Base-by-base conservation (phyloP, 1,140 invertebrate species). In the Globodera ellingtonae region DNA sequence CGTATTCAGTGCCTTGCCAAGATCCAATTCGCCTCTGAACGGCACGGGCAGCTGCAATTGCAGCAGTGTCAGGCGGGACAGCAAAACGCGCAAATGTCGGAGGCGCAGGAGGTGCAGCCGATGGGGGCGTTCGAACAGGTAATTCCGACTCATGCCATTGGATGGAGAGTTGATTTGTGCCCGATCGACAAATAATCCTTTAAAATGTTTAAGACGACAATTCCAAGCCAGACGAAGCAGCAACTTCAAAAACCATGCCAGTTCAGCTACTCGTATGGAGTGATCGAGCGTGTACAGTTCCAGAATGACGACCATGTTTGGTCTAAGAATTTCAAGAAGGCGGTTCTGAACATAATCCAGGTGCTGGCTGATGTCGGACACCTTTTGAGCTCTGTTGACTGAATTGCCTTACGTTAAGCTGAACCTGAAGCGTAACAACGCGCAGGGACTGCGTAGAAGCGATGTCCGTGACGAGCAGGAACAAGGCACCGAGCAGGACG, bases 291-390 rank as follows among this genome's bases (percentile, higher is more conserved):
- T n/a, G 62, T 84, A 18, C 50, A 85, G 21, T 84, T 84, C 72
- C 48, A 84, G 8, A 52, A 67, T 0, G n/a, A 84, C 69, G 83
- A 84, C 48, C 21, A 66, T 6, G 67, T 50, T 9, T 84, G 83
- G 83, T 47, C 79, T 4, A 81, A 81, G 52, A 84, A 84, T 72
- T 74, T 84, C 72, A 84, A 84, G 62, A 67, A 78, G 18, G 76
- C 79, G 15, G 75, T 84, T 18, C 62, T 84, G 70, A 84, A 84
- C 70, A 50, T 84, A 48, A 56, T 84, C 62, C 83, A 84, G 46
- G 56, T 62, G 56, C 18, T 18, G 2, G 56, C 18, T 18, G 2
- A 6, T 62, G 15, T 62, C 18, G 50, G 10, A 52, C 35, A 35
- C 50, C 50, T 0, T 62, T n/a, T 62, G 5, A 10, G 56, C 15